Conservation (phyloP, 1,140 invertebrate genomes). For the Drosophila sp. region DNA sequence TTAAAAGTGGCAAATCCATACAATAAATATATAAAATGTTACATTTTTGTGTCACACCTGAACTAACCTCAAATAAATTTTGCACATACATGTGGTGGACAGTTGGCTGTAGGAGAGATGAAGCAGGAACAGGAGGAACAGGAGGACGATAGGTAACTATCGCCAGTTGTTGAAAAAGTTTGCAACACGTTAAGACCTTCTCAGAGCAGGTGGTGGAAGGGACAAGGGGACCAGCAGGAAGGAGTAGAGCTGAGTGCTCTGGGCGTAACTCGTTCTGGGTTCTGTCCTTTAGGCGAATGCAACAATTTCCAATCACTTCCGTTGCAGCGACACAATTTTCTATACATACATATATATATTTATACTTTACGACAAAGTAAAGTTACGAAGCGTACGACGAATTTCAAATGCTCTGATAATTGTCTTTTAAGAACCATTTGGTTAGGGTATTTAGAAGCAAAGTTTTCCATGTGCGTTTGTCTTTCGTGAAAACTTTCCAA, state of each 20-base stretch:
- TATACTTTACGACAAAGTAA: slow-evolving; percentile 66
- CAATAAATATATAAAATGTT: slow-evolving; percentile 82
- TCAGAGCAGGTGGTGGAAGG: slow-evolving; percentile 3
- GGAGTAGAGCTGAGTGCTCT: slow-evolving; percentile 56
- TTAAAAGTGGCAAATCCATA: slow-evolving; percentile 80
- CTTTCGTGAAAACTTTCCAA: slow-evolving; percentile 25
- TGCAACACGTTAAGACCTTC: slow-evolving; percentile 45
- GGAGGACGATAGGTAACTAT: slow-evolving; percentile 32
- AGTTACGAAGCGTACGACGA: not conserved
- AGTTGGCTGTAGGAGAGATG: slow-evolving; percentile 45
- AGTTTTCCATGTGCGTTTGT: slow-evolving; percentile 31
- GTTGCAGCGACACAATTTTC: slow-evolving; percentile 79
- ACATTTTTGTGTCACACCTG: slow-evolving; percentile 76
- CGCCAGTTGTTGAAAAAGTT: slow-evolving; percentile 55
- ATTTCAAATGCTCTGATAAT: slow-evolving; percentile 17
- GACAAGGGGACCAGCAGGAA: slow-evolving; percentile 12
- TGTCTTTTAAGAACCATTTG: not conserved
- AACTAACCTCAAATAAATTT: slow-evolving; percentile 82
- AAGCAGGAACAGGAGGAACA: slow-evolving; percentile 13
- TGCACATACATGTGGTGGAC: slow-evolving; percentile 71
- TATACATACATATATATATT: slow-evolving; percentile 43
- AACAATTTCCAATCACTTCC: slow-evolving; percentile 81
- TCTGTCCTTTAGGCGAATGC: slow-evolving; percentile 53
- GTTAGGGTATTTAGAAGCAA: slow-evolving; percentile 27
- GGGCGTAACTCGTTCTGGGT: slow-evolving; percentile 36